These are phyloP conservation scores for Bagarius yarrelli DNA, from an alignment of 2,113 vertebrate species.

Conservation along the genomic window DNA sequence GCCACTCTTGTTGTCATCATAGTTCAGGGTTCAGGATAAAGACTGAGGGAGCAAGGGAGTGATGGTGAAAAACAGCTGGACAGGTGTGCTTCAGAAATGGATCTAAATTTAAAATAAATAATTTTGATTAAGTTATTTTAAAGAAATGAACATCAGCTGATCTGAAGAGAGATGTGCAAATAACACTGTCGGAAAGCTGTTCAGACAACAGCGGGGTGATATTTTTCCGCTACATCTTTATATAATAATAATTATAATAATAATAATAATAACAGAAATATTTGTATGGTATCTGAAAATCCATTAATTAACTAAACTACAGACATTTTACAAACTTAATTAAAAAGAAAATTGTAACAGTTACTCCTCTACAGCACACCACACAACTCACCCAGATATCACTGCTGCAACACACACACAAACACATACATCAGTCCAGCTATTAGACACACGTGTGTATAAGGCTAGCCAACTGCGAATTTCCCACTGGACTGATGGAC, in stretches of 20 bases:
- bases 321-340: too few species aligned
- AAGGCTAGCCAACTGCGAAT: background rate
- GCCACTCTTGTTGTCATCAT: conserved; percentile 84
- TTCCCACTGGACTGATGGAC: background rate
- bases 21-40: conserved; percentile 55
- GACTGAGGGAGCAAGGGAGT: conserved; percentile 65
- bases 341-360: background rate
- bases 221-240: too few species aligned
- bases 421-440: background rate
- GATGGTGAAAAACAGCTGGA: conserved; percentile 57
- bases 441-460: background rate
- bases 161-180: background rate
- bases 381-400: background rate
- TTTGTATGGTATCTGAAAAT: background rate
- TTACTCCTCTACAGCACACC: background rate
- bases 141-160: background rate
- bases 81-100: background rate
- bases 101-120: background rate
- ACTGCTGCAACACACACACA: conserved; percentile 20
- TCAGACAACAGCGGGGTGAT: too few species aligned
- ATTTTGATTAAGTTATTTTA: background rate
- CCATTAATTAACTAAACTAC: too few species aligned
- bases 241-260: background rate
- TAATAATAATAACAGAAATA: background rate
- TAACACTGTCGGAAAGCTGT: background rate